A percentile compares a stretch with the other conserved stretches of the same genome.
phyloP scores from a whole-genome alignment of 2,888 invertebrate species.

The Tryphoninae sp. region DNA sequence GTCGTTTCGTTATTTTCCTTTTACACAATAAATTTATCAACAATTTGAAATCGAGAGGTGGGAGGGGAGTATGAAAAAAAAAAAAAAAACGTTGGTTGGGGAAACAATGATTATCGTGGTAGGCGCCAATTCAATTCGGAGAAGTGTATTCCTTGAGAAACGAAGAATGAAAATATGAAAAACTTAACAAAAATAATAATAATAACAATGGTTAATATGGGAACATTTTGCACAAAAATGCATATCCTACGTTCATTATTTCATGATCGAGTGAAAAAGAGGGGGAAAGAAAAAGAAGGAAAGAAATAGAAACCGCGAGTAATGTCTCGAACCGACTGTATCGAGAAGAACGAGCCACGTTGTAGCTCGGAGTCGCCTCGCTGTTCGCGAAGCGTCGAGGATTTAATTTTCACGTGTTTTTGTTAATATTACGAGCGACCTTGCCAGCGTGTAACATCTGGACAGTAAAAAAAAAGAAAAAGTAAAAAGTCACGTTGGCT shows the following conservation, averaged over 20 bases:
- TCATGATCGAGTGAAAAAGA: slow-evolving; percentile 65
- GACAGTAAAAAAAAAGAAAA: background rate
- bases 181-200: slow-evolving; percentile 20
- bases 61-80: background rate
- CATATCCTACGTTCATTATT: slow-evolving; percentile 79
- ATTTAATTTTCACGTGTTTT: slow-evolving; percentile 26
- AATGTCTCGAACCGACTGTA: slow-evolving; percentile 70
- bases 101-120: slow-evolving; percentile 6
- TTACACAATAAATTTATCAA: slow-evolving; percentile 52
- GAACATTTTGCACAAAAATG: slow-evolving; percentile 78
- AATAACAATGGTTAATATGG: slow-evolving; percentile 70
- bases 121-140: slow-evolving; percentile 40
- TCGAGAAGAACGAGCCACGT: slow-evolving; percentile 59
- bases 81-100: background rate
- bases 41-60: slow-evolving; percentile 11
- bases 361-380: slow-evolving; percentile 60
- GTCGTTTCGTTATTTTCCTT: slow-evolving; percentile 29
- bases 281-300: background rate
- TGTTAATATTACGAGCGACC: slow-evolving; percentile 1
- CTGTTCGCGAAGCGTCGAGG: slow-evolving; percentile 60
- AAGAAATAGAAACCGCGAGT: background rate
- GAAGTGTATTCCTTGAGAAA: slow-evolving; percentile 30
- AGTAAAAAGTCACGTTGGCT: slow-evolving; percentile 10
- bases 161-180: slow-evolving; percentile 8
- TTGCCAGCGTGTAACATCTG: background rate